phyloP scores from a whole-genome alignment of 2,113 vertebrate species.

The Rhineura floridana region DNA sequence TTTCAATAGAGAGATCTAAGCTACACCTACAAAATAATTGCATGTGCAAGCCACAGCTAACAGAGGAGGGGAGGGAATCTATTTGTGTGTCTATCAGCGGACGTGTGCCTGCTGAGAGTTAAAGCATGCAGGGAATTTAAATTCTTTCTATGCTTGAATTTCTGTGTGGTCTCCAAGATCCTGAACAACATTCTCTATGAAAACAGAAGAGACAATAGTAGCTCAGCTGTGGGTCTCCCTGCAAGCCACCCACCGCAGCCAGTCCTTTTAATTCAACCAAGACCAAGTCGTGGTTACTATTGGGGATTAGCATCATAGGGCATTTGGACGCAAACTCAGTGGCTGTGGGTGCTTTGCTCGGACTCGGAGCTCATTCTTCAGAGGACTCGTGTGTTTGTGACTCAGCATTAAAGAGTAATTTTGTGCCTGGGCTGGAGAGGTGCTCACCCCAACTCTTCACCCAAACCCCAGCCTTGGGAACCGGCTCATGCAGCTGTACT shows the following conservation, averaged over 20 bases:
- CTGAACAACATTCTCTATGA: background rate
- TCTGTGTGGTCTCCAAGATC: too few relatives aligned
- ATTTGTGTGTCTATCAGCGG: too few relatives aligned
- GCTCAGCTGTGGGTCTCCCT: background rate
- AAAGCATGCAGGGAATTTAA: background rate
- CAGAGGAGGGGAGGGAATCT: background rate
- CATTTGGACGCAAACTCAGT: background rate
- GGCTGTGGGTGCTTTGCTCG: background rate
- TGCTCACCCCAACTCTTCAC: accelerated
- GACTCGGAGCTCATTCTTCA: background rate
- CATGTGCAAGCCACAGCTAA: too few relatives aligned
- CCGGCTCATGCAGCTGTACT: background rate
- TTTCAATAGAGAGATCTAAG: background rate
- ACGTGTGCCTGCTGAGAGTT: background rate
- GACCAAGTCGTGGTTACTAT: background rate
- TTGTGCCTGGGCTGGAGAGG: background rate
- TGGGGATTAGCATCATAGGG: background rate
- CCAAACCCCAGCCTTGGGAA: accelerated
- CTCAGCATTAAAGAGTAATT: background rate
- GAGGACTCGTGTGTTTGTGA: background rate
- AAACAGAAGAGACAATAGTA: background rate
- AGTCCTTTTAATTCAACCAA: background rate
- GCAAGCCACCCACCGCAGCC: accelerated
- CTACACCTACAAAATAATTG: too few relatives aligned
- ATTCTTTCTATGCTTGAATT: too few relatives aligned